Evolutionary conservation across 2,797 vertebrate genomes (phyloP), one percentile per base, ranked within the genome.

Genomic region (Uromys caudimaculatus): DNA sequence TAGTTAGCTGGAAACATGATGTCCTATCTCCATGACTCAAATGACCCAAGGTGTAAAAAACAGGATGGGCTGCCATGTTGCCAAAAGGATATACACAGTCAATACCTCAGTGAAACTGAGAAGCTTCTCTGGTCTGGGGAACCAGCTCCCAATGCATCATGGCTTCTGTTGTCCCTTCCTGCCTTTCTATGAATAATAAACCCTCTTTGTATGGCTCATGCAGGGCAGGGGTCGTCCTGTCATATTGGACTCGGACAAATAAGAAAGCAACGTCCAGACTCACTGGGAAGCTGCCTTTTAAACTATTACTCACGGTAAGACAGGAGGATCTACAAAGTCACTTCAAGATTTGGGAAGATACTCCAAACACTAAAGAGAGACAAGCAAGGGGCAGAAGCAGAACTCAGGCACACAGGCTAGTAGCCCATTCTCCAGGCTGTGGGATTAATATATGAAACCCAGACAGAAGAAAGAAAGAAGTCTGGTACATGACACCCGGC

Each of bases 341-440:
- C 56, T n/a, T 23, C 10, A n/a, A 52, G 88, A 50, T 10, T 1
- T 19, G 56, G 64, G 7, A 35, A 47, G 90, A 58, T 9, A 44
- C 64, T 54, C n/a, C 0, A 9, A 1, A 17, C 14, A 7, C 14
- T 32, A 14, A 17, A 62, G 56, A 54, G 32, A n/a, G 44, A 27
- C 75, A 1, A 1, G 47, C 50, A 52, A 35, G 23, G 44, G 7
- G 27, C 60, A 60, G 75, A 32, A 60, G 11, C 6, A 54, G 56
- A 79, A 76, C 4, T 23, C 1, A 11, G 47, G n/a, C 6, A 0
- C 47, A 6, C 0, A 0, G 44, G 52, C 67, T 32, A 1, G 17
- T 10, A 17, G 86, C 16, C 60, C 41, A 0, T 47, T 35, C n/a
- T 35, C 14, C 27, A 78, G 77, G 19, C 3, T 54, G 58, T 23